Evolutionary conservation across 23 tunicate genomes (phyloP).

Genomic region (Styela clava): DNA sequence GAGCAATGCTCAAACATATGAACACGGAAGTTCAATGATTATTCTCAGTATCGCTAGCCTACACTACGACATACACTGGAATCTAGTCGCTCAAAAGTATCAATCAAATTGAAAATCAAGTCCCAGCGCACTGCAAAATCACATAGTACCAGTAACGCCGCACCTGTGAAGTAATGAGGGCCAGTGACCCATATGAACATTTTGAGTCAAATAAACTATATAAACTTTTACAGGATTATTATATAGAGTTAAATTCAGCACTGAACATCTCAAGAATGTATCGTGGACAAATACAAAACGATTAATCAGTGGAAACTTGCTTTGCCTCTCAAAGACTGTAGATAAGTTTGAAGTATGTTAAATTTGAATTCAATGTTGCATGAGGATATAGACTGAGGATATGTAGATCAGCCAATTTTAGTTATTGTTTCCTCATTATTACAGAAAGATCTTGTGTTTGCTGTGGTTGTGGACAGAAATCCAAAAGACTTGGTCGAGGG

Average conservation of each 20-base stretch:
- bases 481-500: background rate
- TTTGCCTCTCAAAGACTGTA: background rate
- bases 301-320: slow-evolving; percentile 10
- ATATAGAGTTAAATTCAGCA: slow-evolving; percentile 39
- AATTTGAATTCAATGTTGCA: background rate
- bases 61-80: no score
- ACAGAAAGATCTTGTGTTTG: background rate
- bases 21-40: no score
- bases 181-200: background rate
- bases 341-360: background rate
- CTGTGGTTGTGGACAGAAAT: background rate
- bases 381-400: background rate
- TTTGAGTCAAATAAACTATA: no score
- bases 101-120: no score
- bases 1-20: no score
- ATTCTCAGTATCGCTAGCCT: no score
- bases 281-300: background rate
- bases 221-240: slow-evolving; percentile 34
- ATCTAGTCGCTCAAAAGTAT: background rate
- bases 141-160: no score
- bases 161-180: no score
- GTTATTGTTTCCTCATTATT: background rate
- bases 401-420: background rate
- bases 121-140: no score
- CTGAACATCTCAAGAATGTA: slow-evolving; percentile 6